Base-by-base conservation (phyloP, 2,888 invertebrate species). In the Dicranocentrus wangi region DNA sequence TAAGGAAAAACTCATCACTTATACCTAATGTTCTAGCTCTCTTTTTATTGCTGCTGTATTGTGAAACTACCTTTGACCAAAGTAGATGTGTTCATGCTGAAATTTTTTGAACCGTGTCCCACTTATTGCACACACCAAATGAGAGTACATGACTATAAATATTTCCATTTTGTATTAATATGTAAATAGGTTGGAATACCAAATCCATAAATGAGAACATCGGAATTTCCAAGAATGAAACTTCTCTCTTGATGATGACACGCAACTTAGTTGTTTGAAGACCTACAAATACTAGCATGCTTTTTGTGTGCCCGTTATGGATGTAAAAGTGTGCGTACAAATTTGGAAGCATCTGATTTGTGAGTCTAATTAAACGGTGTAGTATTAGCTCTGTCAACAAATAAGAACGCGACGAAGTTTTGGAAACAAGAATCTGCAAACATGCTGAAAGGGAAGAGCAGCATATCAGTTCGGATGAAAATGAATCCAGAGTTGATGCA, bases 111-210 rank as follows among this genome's bases (percentile, higher is more conserved):
- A 25, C 55, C 55, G 55, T 15, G 25, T 25, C 55, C 55, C 55
- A 25, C 55, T 10, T 23, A 2, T 10, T 55, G 25, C 1, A 25
- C n/a, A n/a, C n/a, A n/a, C n/a, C n/a, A n/a, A n/a, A n/a, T n/a
- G n/a, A 55, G 55, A 51, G 10, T 55, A 55, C 25, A 2, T 21
- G 53, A 53, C 13, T 55, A 53, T 21, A 53, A 53, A 2, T 60
- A 32, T 60, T 60, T 60, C 60, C 60, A 17, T 60, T 60, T 60
- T 60, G 28, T 60, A 60, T 2, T 28, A 71, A 47, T 47, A 13
- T 60, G 15, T 55, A 55, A 55, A 47, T 60, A 77, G 69, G 77
- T 77, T 42, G 77, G 77, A 77, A 77, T 77, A 15, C 77, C 69
- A 63, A 77, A 77, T 63, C 69, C 77, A 19, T 77, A 69, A 77